These are phyloP conservation scores for Ceratina australensis DNA, from an alignment of 1,140 invertebrate species.

Conservation along the genomic window DNA sequence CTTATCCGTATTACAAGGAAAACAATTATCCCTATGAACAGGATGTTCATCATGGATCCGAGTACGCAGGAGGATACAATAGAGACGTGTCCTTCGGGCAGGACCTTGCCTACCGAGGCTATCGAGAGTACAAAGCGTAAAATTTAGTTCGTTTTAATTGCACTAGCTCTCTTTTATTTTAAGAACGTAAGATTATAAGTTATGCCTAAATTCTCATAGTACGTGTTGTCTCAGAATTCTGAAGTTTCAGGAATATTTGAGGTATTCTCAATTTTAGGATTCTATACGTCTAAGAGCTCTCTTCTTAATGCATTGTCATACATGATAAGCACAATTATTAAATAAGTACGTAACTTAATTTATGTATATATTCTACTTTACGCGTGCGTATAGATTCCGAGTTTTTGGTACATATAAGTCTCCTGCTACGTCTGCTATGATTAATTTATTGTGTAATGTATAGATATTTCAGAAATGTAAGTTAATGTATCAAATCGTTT, in stretches of 20 bases:
- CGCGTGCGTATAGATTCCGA: conserved; percentile 3
- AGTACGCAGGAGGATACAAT: conserved; percentile 73
- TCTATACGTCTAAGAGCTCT: no score
- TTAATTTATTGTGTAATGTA: conserved; percentile 15
- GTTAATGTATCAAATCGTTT: background rate
- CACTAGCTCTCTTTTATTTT: background rate
- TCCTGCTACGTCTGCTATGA: background rate
- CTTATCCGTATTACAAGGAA: conserved; percentile 79
- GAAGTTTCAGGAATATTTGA: background rate
- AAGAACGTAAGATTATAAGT: background rate
- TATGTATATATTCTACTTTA: conserved; percentile 33
- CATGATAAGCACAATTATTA: background rate
- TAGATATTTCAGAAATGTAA: background rate
- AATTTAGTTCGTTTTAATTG: background rate
- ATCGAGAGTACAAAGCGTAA: conserved; percentile 78
- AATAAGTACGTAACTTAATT: background rate
- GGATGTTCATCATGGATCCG: conserved; percentile 54
- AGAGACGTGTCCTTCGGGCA: conserved; percentile 83
- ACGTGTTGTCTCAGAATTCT: no score
- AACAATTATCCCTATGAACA: conserved; percentile 58
- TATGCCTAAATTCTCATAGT: no score
- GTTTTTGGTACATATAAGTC: background rate
- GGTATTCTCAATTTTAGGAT: no score
- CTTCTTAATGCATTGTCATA: no score
- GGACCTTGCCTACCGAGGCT: conserved; percentile 85